Evolutionary conservation across 30 jellyfish, hydroid and myxozoan genomes (phyloP).

Genomic region (Hydractinia symbiolongicarpus): DNA sequence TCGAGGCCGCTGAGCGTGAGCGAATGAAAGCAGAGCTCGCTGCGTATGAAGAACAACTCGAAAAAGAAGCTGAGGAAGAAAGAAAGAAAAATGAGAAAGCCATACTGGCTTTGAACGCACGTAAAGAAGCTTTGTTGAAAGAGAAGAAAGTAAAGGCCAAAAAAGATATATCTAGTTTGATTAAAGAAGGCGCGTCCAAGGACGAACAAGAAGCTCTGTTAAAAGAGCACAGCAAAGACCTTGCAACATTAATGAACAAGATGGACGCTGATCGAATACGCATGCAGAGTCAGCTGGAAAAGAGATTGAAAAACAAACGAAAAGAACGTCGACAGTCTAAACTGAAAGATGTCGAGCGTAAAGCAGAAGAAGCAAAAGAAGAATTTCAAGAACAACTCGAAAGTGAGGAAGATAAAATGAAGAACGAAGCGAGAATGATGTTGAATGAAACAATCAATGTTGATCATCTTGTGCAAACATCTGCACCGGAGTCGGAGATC

Average conservation of each 20-base stretch:
- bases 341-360: slow-evolving; percentile 58
- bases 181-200: slow-evolving; percentile 80
- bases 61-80: slow-evolving; percentile 75
- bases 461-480: background rate
- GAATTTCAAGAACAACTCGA: slow-evolving; percentile 75
- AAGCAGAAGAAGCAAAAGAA: slow-evolving; percentile 58
- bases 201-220: slow-evolving; percentile 87
- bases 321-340: slow-evolving; percentile 67
- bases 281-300: slow-evolving; percentile 94
- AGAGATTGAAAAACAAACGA: slow-evolving; percentile 65
- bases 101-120: slow-evolving; percentile 68
- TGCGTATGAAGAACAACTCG: slow-evolving; percentile 47
- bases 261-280: slow-evolving; percentile 97
- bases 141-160: slow-evolving; percentile 87
- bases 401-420: slow-evolving; percentile 59
- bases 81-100: slow-evolving; percentile 82
- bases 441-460: slow-evolving; percentile 19
- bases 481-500: background rate
- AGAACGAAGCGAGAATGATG: slow-evolving; percentile 61
- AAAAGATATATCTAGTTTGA: slow-evolving; percentile 70
- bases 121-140: slow-evolving; percentile 76
- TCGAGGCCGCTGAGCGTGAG: slow-evolving; percentile 66
- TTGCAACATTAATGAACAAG: slow-evolving; percentile 87
- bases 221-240: slow-evolving; percentile 81
- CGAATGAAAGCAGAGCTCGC: slow-evolving; percentile 65